Percentiles rank a stretch among this genome's conserved stretches.
Evolutionary conservation across 2,113 vertebrate species (phyloP).

Genomic region (Bucco capensis): DNA sequence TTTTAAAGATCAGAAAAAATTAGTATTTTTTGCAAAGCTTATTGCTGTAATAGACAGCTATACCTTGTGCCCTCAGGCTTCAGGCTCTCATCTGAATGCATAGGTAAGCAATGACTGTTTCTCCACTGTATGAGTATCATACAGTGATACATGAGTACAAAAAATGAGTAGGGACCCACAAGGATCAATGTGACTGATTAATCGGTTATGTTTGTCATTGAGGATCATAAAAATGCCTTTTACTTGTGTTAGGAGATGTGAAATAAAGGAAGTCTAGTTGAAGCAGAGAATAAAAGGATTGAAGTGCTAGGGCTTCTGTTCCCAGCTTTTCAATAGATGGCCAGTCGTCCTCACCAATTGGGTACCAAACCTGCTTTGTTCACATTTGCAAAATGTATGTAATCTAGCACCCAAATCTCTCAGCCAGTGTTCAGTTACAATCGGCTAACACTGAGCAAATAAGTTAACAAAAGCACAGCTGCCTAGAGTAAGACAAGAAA

Average conservation of each 20-base stretch:
- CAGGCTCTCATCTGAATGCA: not conserved
- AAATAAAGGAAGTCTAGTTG: not conserved
- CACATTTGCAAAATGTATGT: not conserved
- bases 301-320: not conserved
- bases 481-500: not conserved
- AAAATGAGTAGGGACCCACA: no score
- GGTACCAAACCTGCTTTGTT: not conserved
- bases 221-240: not conserved
- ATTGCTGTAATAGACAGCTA: not conserved
- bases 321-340: not conserved
- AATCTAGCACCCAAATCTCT: not conserved
- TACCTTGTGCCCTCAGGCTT: not conserved
- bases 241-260: not conserved
- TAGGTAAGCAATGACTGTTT: not conserved
- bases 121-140: not conserved
- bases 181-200: not conserved
- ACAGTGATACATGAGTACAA: no score
- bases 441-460: not conserved
- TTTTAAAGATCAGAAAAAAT: constrained; percentile 53
- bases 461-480: not conserved
- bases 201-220: not conserved
- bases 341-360: not conserved
- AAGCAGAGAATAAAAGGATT: not conserved
- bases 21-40: not conserved
- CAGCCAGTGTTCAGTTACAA: not conserved